Evolutionary conservation across 2,113 vertebrate genomes (phyloP), one percentile per base, ranked within the genome.

Genomic region (Datnioides undecimradiatus): DNA sequence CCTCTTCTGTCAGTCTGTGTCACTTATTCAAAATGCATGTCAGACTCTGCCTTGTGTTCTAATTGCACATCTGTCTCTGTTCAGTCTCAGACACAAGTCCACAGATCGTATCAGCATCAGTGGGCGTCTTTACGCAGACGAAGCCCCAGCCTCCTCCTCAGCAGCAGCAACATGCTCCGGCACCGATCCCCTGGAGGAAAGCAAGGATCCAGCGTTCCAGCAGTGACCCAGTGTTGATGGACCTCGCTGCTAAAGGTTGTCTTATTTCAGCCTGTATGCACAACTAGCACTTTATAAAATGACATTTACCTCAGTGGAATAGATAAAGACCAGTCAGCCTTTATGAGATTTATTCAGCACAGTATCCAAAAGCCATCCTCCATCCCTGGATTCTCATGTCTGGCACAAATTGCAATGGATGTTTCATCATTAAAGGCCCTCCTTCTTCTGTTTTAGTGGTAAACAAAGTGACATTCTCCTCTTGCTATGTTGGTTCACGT

Each of bases 141-240:
- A 59, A 41, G 8, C 31, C 45, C 10, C 70, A 17, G 33, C 31
- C 41, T 23, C 36, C 1, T 23, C 58, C 11, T 33, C 40, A 7
- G 2, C 58, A 45, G 38, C 83, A 41, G 33, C 73, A 57, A 12
- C 31, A 36, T 0, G 2, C 58, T 59, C 19, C 70, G 17, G 70
- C 36, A 40, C 5, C 10, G 3, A 54, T 4, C 0, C 13, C 19
- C 49, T 43, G 54, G 58, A 90, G 65, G 68, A 34, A 31, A 19
- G 29, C 86, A 73, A 76, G 90, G 19, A 10, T 65, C 46, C 92
- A 91, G 2, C 71, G 90, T 33, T 96, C 94, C 3, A 93, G 73
- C 89, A 97, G 97, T 17, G 96, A 97, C 64, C 93, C 96, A 0
- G 64, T 91, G 63, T 87, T 97, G 19, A 84, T 92, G 71, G 89